phyloP scores from a whole-genome alignment of 2,113 vertebrate species.

The Pimephales promelas region DNA sequence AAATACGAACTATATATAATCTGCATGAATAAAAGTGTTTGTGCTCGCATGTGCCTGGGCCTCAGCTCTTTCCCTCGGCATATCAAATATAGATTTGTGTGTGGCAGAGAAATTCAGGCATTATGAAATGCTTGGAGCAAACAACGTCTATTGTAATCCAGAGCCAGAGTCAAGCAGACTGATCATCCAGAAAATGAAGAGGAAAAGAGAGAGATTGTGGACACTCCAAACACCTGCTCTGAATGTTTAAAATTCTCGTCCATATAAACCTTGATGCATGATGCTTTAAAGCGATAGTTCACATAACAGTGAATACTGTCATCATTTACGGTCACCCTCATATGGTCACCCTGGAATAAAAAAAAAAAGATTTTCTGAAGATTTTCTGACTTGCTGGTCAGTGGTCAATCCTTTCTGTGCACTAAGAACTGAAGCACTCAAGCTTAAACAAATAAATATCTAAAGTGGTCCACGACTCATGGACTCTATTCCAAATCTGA shows the following conservation, averaged over 20 bases:
- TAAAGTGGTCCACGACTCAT: too few species aligned
- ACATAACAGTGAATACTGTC: neutral
- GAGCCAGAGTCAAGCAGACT: conserved; percentile 1
- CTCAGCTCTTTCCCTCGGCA: neutral
- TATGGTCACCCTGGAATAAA: too few species aligned
- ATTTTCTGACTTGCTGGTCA: neutral
- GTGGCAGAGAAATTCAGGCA: neutral
- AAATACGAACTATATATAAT: too few species aligned
- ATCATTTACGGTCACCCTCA: neutral
- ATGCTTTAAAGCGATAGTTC: neutral
- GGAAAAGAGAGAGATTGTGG: neutral
- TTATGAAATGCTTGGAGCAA: conserved; percentile 4
- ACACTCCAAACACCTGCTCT: neutral
- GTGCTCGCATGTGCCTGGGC: neutral
- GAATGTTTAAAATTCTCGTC: neutral
- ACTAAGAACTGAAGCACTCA: neutral
- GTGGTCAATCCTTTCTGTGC: neutral
- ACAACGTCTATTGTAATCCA: conserved; percentile 1
- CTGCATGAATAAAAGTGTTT: neutral
- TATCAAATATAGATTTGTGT: neutral
- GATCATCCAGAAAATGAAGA: conserved; percentile 7
- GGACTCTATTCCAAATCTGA: too few species aligned
- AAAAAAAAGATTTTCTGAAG: neutral
- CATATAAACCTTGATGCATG: neutral
- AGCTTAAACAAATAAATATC: neutral